Conservation (phyloP, 2,113 vertebrate genomes). For the Tor tambroides region DNA sequence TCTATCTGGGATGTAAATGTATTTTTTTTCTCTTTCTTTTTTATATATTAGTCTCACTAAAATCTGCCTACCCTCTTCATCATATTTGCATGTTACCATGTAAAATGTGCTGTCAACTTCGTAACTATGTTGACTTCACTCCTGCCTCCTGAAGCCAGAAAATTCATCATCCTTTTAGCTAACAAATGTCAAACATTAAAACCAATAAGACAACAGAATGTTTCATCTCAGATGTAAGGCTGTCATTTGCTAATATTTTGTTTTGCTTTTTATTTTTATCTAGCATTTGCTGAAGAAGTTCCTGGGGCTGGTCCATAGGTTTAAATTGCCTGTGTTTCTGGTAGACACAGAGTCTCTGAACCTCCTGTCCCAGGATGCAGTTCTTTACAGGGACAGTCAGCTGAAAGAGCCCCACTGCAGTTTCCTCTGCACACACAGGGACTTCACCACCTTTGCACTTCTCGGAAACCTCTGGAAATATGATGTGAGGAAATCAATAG, state of each 20-base stretch:
- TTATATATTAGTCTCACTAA: too few species aligned
- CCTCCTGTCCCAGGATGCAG: conserved; percentile 81
- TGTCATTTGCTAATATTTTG: neutral
- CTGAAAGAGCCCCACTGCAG: conserved; percentile 77
- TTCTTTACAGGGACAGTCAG: conserved; percentile 71
- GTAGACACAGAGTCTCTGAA: conserved; percentile 82
- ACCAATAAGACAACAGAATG: too few species aligned
- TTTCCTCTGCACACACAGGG: conserved; percentile 85
- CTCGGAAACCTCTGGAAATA: conserved; percentile 87
- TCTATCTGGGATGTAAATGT: too few species aligned
- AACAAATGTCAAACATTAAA: too few species aligned
- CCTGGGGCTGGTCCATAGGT: conserved; percentile 79
- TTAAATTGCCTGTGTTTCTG: conserved; percentile 86
- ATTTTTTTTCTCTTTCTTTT: too few species aligned
- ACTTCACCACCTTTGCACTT: conserved; percentile 86
- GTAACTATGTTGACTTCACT: too few species aligned
- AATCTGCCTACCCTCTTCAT: too few species aligned
- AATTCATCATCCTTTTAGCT: too few species aligned
- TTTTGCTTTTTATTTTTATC: neutral
- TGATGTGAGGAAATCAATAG: conserved; percentile 77
- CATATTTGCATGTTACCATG: too few species aligned
- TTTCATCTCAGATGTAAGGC: too few species aligned
- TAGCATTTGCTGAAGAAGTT: conserved; percentile 87
- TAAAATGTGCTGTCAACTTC: too few species aligned
- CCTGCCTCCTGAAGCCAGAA: too few species aligned